phyloP scores from a whole-genome alignment of 2,888 invertebrate species.

The Teleogryllus oceanicus region DNA sequence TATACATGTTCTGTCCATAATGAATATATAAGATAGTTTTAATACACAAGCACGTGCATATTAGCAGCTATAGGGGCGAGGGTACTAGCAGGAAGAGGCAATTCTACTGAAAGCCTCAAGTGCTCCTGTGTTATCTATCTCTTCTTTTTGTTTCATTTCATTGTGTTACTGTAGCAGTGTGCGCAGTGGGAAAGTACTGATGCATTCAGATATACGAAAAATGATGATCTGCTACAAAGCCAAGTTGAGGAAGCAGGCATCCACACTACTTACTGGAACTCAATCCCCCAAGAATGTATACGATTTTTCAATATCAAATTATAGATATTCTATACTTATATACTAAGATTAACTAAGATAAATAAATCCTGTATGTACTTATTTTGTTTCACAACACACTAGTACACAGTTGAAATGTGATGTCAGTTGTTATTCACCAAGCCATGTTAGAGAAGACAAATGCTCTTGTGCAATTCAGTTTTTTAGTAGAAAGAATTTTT shows the following conservation, averaged over 20 bases:
- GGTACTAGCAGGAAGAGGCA: neutral
- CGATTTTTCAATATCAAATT: slow-evolving; percentile 53
- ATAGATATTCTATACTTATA: slow-evolving; percentile 43
- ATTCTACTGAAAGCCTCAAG: neutral
- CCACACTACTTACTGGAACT: slow-evolving; percentile 26
- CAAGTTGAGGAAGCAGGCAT: slow-evolving; percentile 22
- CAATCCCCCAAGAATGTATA: slow-evolving; percentile 47
- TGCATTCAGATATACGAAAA: neutral
- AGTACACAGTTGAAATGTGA: slow-evolving; percentile 28
- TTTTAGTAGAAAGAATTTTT: slow-evolving; percentile 27
- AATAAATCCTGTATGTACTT: slow-evolving; percentile 29
- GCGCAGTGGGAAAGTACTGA: slow-evolving; percentile 25
- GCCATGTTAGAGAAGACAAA: slow-evolving; percentile 23
- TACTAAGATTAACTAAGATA: slow-evolving; percentile 31
- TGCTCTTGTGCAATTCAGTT: slow-evolving; percentile 24
- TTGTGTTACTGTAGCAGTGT: slow-evolving; percentile 19
- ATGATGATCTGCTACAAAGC: neutral
- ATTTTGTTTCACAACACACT: slow-evolving; percentile 30
- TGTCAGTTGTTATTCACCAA: slow-evolving; percentile 28
- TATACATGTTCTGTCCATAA: slow-evolving; percentile 1
- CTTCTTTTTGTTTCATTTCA: neutral
- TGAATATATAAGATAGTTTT: slow-evolving; percentile 3
- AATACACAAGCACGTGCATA: neutral
- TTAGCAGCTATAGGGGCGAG: slow-evolving; percentile 3
- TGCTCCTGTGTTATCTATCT: neutral